phyloP scores from a whole-genome alignment of 2,888 invertebrate species.

The Herminia tarsipennalis region DNA sequence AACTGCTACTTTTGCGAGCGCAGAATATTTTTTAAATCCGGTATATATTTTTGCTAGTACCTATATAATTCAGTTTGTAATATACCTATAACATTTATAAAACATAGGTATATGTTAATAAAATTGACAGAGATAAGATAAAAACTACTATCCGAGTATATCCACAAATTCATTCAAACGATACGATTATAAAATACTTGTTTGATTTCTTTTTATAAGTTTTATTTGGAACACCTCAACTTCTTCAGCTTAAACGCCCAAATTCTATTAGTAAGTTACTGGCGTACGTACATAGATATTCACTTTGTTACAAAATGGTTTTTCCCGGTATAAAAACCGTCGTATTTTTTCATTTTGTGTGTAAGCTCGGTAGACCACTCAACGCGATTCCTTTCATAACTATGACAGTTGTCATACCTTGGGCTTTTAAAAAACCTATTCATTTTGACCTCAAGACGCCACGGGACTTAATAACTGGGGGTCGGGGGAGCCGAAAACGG shows the following conservation, averaged over 20 bases:
- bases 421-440: conserved; percentile 79
- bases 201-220: conserved; percentile 3
- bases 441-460: conserved; percentile 81
- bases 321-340: conserved; percentile 25
- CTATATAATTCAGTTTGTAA: no score
- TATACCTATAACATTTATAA: no score
- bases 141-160: no score
- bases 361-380: conserved; percentile 60
- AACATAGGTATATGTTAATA: no score
- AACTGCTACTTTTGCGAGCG: no score
- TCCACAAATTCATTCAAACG: no score
- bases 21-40: no score
- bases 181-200: no score
- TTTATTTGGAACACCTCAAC: conserved; percentile 4
- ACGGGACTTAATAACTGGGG: conserved; percentile 75
- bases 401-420: conserved; percentile 75
- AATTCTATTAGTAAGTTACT: conserved; percentile 52
- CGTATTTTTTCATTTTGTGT: conserved; percentile 47
- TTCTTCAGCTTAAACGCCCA: conserved; percentile 24
- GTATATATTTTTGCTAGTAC: no score
- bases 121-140: no score
- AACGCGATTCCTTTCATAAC: conserved; percentile 75
- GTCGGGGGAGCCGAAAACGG: conserved; percentile 64
- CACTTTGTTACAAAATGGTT: conserved; percentile 37
- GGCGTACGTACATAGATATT: conserved; percentile 28